Conservation (phyloP, 2,113 vertebrate genomes). For the Phrynocephalus versicolor region DNA sequence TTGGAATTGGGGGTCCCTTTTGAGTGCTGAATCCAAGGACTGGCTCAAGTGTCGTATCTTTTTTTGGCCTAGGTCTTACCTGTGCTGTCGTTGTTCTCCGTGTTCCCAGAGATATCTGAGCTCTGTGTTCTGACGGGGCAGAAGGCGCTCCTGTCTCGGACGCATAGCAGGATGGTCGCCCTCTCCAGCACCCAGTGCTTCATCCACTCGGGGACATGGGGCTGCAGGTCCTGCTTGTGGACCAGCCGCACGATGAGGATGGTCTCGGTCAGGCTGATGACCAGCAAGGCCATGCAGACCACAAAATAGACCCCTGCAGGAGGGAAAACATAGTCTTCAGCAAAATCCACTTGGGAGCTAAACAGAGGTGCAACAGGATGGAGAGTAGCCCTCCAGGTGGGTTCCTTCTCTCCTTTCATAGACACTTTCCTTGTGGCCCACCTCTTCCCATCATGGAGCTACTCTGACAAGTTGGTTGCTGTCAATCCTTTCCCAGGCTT, state of each 20-base stretch:
- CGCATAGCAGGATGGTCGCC: constrained; percentile 83
- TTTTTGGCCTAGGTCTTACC: constrained; percentile 58
- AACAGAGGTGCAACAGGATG: too few species aligned
- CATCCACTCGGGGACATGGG: constrained; percentile 87
- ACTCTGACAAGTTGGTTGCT: not conserved
- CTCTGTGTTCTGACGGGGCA: constrained; percentile 65
- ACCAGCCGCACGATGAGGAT: constrained; percentile 93
- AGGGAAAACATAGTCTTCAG: not conserved
- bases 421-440: not conserved
- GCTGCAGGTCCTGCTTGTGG: constrained; percentile 94
- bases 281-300: constrained; percentile 96
- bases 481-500: not conserved
- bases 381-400: not conserved
- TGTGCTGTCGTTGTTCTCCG: constrained; percentile 61
- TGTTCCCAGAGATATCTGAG: constrained; percentile 35
- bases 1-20: not conserved
- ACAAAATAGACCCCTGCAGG: constrained; percentile 91
- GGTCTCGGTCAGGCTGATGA: constrained; percentile 93
- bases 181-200: constrained; percentile 84
- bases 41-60: not conserved
- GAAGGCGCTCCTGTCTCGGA: constrained; percentile 76
- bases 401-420: not conserved
- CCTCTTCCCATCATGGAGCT: too few species aligned
- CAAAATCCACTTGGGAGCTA: not conserved
- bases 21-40: not conserved